Percentiles rank a stretch among this genome's conserved stretches.
These are phyloP conservation scores for Premnoplex brunnescens DNA, from an alignment of 2,797 vertebrate genomes.

Conservation along the genomic window DNA sequence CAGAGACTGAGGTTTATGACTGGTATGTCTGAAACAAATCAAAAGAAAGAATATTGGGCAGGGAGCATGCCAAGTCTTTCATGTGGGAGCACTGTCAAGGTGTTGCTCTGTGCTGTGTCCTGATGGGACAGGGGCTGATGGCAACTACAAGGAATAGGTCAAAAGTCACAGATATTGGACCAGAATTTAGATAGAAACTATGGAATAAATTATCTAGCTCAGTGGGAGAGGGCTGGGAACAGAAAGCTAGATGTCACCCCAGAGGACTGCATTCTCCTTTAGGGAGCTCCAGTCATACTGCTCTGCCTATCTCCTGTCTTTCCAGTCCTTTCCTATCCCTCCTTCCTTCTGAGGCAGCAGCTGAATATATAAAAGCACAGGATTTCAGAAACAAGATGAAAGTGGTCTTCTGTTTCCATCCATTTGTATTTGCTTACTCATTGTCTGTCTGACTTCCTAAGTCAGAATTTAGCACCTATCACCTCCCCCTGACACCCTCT, in stretches of 20 bases:
- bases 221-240: not conserved
- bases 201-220: not conserved
- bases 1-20: not conserved
- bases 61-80: not conserved
- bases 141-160: not conserved
- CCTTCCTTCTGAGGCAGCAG: not conserved
- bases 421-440: not conserved
- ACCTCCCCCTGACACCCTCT: fast-evolving
- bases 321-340: not conserved
- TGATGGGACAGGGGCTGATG: not conserved
- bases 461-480: not conserved
- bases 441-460: not conserved
- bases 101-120: not conserved
- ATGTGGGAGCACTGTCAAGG: not conserved
- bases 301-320: not conserved
- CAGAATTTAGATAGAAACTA: not conserved
- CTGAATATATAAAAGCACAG: fast-evolving
- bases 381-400: not conserved
- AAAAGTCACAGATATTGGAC: not conserved
- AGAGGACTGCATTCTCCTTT: not conserved
- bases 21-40: not conserved
- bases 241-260: not conserved
- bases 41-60: not conserved
- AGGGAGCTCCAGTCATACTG: not conserved
- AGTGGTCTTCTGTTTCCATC: not conserved